phyloP scores from a whole-genome alignment of 2,113 vertebrate species.

The Ameiurus melas region DNA sequence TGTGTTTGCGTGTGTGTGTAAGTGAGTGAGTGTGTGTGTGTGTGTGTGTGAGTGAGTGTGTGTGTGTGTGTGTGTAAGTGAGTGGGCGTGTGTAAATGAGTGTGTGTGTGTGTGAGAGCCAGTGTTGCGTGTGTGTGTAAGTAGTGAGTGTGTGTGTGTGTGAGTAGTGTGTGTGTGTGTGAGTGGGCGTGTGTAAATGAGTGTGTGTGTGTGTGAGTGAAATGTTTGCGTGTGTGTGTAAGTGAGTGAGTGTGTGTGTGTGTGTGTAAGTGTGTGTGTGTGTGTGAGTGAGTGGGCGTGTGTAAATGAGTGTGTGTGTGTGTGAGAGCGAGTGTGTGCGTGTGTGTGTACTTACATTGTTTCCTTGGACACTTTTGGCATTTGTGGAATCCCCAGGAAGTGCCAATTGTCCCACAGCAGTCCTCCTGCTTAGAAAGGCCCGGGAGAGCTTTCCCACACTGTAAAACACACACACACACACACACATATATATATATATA shows the following conservation, averaged over 20 bases:
- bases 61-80: background rate
- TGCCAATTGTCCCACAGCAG: constrained; percentile 92
- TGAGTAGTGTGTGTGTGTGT: too few relatives aligned
- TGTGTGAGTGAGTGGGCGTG: constrained; percentile 5
- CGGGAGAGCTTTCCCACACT: constrained; percentile 98
- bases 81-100: too few relatives aligned
- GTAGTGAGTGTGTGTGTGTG: too few relatives aligned
- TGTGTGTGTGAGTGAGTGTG: background rate
- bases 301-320: too few relatives aligned
- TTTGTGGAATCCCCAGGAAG: constrained; percentile 98
- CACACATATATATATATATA: background rate
- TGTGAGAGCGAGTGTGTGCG: too few relatives aligned
- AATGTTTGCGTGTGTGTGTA: too few relatives aligned
- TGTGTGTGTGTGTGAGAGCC: too few relatives aligned
- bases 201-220: too few relatives aligned
- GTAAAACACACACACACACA: constrained; percentile 49
- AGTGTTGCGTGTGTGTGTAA: too few relatives aligned
- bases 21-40: background rate
- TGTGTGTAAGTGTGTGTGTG: background rate
- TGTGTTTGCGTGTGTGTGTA: too few relatives aligned
- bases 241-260: too few relatives aligned
- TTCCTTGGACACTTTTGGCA: constrained; percentile 96
- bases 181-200: too few relatives aligned
- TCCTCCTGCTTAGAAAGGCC: constrained; percentile 96
- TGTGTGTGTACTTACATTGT: constrained; percentile 80